Percentiles rank a stretch among this genome's conserved stretches.
These are phyloP conservation scores for Gobiocypris rarus DNA, from an alignment of 2,113 vertebrate genomes.

Conservation along the genomic window DNA sequence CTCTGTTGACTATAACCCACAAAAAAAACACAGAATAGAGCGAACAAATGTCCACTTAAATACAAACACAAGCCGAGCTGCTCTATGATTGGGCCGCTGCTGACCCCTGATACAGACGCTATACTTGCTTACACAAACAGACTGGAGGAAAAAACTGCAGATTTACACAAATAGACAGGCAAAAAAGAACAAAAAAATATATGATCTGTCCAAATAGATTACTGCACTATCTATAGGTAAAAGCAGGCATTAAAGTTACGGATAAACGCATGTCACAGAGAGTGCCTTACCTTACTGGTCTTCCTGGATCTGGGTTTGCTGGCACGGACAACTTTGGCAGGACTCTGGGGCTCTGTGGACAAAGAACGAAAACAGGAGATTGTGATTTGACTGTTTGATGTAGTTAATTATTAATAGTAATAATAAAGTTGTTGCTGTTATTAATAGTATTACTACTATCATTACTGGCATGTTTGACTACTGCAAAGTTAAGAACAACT, in stretches of 20 bases:
- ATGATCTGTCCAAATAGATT: background rate
- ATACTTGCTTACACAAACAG: conserved; percentile 31
- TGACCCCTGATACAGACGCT: conserved; percentile 17
- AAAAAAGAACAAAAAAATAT: too few species aligned
- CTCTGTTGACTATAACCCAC: conserved; percentile 34
- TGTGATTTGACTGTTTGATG: conserved; percentile 13
- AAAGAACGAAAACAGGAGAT: conserved; percentile 56
- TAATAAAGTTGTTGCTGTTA: background rate
- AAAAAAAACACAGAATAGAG: conserved; percentile 32
- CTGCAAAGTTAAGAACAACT: background rate
- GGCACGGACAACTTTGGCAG: conserved; percentile 83
- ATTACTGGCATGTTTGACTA: background rate
- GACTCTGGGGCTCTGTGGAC: conserved; percentile 81
- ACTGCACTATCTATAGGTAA: background rate
- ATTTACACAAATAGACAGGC: background rate
- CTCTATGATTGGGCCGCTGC: conserved; percentile 34
- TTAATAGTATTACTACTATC: background rate
- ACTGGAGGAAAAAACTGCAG: background rate
- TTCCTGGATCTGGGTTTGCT: conserved; percentile 85
- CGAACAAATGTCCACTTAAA: conserved; percentile 42
- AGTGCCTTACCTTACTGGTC: conserved; percentile 82
- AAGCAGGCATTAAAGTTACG: background rate
- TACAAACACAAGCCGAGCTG: conserved; percentile 38
- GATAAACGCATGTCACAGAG: background rate
- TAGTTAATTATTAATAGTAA: background rate